Evolutionary conservation across 2,113 vertebrate genomes (phyloP).

Genomic region (Lichenostomus cassidix): DNA sequence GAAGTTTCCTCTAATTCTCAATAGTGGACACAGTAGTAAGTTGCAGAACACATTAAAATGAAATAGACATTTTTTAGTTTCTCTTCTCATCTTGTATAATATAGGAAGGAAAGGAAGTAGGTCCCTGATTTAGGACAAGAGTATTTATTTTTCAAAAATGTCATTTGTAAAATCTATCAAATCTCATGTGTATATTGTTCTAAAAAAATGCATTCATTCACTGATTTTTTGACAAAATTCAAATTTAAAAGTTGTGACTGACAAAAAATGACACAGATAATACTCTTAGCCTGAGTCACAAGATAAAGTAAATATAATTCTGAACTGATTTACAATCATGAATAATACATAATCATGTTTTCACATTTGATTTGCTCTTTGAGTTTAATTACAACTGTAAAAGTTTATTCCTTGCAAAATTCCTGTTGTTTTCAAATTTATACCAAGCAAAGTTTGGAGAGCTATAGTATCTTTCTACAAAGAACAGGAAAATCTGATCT

Average conservation of each 20-base stretch:
- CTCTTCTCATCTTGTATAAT: not conserved
- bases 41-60: not conserved
- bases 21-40: not conserved
- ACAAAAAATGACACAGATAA: not conserved
- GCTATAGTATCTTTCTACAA: not conserved
- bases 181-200: not conserved
- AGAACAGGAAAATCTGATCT: not conserved
- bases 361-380: not conserved
- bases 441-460: not conserved
- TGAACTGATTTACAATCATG: not conserved
- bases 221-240: not conserved
- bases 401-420: not conserved
- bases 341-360: not conserved
- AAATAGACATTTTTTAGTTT: not conserved
- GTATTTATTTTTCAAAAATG: not conserved
- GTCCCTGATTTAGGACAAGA: not conserved
- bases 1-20: not conserved
- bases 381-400: not conserved
- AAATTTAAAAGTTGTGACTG: not conserved
- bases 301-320: not conserved
- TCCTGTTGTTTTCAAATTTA: not conserved
- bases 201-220: not conserved
- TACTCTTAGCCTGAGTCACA: not conserved
- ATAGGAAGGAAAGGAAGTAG: not conserved
- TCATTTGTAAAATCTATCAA: not conserved